Evolutionary conservation across 2,888 invertebrate genomes (phyloP).

Genomic region (Dyspetes luteomarginatus): DNA sequence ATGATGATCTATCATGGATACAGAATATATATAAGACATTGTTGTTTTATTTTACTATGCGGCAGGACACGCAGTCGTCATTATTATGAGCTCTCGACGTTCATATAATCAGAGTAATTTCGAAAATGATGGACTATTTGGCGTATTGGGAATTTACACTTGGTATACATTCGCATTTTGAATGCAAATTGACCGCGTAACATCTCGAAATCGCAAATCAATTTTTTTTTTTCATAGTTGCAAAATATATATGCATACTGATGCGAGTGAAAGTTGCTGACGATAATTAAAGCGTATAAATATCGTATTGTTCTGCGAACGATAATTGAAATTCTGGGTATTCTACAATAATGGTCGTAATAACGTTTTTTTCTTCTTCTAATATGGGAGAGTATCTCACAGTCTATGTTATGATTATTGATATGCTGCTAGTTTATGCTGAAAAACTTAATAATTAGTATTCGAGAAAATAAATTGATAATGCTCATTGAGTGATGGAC

Average conservation of each 20-base stretch:
- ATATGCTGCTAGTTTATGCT: neutral
- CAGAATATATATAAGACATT: neutral
- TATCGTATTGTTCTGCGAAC: neutral
- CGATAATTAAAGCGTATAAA: slow-evolving; percentile 8
- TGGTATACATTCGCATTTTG: neutral
- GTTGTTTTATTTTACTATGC: neutral
- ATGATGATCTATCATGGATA: neutral
- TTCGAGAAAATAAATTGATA: slow-evolving; percentile 43
- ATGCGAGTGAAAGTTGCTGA: neutral
- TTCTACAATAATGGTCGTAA: neutral
- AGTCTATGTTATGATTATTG: no score
- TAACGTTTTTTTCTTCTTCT: neutral
- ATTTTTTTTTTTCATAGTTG: neutral
- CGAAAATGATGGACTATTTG: neutral
- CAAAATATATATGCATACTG: neutral
- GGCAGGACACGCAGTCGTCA: neutral
- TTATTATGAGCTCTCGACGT: slow-evolving; percentile 2
- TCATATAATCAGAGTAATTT: no score
- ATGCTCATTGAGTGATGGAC: slow-evolving; percentile 20
- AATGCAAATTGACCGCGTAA: slow-evolving; percentile 6
- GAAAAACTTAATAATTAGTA: neutral
- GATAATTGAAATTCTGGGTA: slow-evolving; percentile 8
- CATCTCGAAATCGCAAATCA: neutral
- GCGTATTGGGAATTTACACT: neutral
- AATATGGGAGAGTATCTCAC: no score